Percentiles rank a stretch among this genome's conserved stretches.
Conservation (phyloP, 2,797 vertebrate species). For the Ptychadena robeensis region DNA sequence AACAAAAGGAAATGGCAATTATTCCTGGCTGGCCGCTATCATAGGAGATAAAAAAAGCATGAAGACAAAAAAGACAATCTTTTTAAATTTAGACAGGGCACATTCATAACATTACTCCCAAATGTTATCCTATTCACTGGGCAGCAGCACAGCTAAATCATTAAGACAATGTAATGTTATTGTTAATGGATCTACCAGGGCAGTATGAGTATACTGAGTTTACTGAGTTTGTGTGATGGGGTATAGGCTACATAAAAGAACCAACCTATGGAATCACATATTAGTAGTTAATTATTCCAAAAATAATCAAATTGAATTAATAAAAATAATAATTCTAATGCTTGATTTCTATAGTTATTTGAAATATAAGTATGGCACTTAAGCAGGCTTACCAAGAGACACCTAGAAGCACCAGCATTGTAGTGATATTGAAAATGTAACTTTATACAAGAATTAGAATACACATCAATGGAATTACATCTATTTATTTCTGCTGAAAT, state of each 20-base stretch:
- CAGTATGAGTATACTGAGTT: neutral
- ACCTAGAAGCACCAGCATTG: too few species aligned
- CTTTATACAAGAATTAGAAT: too few species aligned
- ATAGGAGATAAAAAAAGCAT: conserved; percentile 37
- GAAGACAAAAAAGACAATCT: conserved; percentile 20
- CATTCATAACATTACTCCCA: conserved; percentile 20
- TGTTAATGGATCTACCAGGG: neutral
- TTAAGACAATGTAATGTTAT: conserved; percentile 20
- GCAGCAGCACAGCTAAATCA: neutral
- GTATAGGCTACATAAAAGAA: neutral
- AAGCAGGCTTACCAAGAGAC: too few species aligned
- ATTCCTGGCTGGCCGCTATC: conserved; percentile 38
- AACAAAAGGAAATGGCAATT: conserved; percentile 40
- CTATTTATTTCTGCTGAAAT: too few species aligned
- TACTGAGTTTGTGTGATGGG: neutral
- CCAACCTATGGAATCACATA: too few species aligned
- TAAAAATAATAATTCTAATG: too few species aligned
- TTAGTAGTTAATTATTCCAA: too few species aligned
- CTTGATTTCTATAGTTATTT: too few species aligned
- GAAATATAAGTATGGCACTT: too few species aligned
- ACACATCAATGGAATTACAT: too few species aligned
- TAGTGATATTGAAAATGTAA: too few species aligned
- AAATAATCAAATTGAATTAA: too few species aligned
- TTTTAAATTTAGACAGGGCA: conserved; percentile 40
- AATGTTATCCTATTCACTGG: neutral